Evolutionary conservation across 2,797 vertebrate species (phyloP).

Genomic region (Propithecus deckenii): DNA sequence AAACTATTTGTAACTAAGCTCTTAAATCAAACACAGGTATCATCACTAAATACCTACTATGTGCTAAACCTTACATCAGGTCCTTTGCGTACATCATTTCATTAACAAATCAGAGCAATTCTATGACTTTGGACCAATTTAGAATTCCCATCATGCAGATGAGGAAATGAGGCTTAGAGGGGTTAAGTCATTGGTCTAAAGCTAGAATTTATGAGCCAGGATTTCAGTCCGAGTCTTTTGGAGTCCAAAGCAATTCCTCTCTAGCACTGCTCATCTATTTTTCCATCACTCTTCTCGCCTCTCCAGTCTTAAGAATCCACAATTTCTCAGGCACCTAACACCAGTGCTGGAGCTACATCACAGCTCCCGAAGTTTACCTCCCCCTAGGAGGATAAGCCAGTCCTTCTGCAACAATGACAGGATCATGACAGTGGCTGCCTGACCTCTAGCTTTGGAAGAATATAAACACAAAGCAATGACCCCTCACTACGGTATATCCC

Average conservation of each 20-base stretch:
- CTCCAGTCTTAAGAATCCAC: neutral
- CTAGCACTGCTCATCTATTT: neutral
- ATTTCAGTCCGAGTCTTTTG: neutral
- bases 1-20: constrained; percentile 6
- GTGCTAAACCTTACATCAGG: neutral
- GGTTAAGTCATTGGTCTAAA: neutral
- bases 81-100: neutral
- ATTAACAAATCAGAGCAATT: neutral
- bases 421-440: neutral
- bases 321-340: neutral
- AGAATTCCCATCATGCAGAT: neutral
- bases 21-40: neutral
- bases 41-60: neutral
- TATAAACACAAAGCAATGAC: neutral
- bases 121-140: neutral
- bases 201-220: neutral
- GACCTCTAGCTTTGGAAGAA: neutral
- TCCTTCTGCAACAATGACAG: neutral
- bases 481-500: neutral
- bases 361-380: neutral
- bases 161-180: neutral
- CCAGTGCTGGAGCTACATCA: neutral
- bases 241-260: neutral
- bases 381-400: neutral
- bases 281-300: neutral